phyloP scores from a whole-genome alignment of 2,113 vertebrate genomes.

The Glaucomys volans region DNA sequence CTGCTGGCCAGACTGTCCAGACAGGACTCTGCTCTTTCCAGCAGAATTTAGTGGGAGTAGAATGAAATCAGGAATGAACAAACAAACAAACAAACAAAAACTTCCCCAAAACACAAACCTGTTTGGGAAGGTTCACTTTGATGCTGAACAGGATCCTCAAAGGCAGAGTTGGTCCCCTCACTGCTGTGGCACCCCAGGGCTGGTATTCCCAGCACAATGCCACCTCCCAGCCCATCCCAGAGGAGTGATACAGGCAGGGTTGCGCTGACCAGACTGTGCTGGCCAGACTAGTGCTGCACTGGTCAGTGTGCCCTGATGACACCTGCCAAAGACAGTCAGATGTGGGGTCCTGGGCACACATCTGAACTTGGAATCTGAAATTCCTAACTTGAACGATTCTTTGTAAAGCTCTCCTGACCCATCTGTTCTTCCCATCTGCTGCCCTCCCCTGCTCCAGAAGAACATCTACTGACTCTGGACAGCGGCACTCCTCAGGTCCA shows the following conservation, averaged over 20 bases:
- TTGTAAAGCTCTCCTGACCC: background rate
- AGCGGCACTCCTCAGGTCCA: background rate
- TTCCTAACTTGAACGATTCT: no score
- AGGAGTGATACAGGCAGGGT: background rate
- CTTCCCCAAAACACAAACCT: no score
- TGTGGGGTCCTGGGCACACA: background rate
- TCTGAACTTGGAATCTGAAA: no score
- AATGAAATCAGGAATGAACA: background rate
- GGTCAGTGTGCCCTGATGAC: fast-evolving
- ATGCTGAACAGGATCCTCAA: background rate
- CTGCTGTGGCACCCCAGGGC: background rate
- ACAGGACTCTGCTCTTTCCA: background rate
- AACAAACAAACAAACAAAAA: no score
- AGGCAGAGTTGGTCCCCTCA: background rate
- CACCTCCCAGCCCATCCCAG: no score
- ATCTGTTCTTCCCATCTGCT: background rate
- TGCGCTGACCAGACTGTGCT: fast-evolving
- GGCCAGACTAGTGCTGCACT: no score
- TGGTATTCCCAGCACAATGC: no score
- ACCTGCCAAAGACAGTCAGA: background rate
- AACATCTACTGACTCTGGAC: background rate
- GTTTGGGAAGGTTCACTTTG: background rate
- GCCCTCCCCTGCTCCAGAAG: background rate
- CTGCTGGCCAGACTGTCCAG: fast-evolving
- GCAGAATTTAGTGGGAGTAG: background rate